Evolutionary conservation across 2,797 vertebrate genomes (phyloP), one percentile per base, ranked within the genome.

Genomic region (Esox lucius): DNA sequence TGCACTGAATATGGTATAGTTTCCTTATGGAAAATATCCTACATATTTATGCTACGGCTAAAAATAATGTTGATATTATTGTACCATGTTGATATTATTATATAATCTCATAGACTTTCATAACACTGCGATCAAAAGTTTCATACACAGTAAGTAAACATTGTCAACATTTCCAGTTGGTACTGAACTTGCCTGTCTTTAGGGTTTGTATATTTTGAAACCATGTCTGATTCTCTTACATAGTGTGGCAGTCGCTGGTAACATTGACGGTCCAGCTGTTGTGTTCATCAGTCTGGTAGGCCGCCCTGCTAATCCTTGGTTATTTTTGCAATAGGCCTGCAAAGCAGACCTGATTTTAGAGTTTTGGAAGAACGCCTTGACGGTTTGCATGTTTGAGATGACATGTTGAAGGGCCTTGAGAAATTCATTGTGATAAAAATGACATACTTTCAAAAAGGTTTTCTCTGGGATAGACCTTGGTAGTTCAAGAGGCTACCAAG

Each of bases 261-360:
- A 78, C 79, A 73, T 81, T 85, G 75, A 78, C 68, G 72, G 79
- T 15, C 69, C 83, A 83, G 83, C 79, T 83, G 83, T 68, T 83
- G 35, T 65, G 72, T 72, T 66, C 22, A 74, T 79, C 73, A 75
- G 72, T 62, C 26, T 77, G 66, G 72, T 74, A 61, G 73, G 70
- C 61, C 48, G 70, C 49, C 73, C 59, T 28, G 56, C 65, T 72
- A 76, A 76, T 78, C 49, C 69, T 59, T 15, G 49, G 67, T 72
- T 75, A 71, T 75, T 73, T 65, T 68, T 70, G 42, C 72, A 70
- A 53, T 71, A 46, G 42, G 42, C 42, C 12, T 46, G 28, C 13
- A 53, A 70, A 66, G 72, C 59, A 72, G 73, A 66, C 62, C 61
- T 79, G 73, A 77, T 79, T 73, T 68, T 73, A 67, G 79, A 75